phyloP scores from a whole-genome alignment of 2,797 vertebrate genomes.

The Rhynchonycteris naso region DNA sequence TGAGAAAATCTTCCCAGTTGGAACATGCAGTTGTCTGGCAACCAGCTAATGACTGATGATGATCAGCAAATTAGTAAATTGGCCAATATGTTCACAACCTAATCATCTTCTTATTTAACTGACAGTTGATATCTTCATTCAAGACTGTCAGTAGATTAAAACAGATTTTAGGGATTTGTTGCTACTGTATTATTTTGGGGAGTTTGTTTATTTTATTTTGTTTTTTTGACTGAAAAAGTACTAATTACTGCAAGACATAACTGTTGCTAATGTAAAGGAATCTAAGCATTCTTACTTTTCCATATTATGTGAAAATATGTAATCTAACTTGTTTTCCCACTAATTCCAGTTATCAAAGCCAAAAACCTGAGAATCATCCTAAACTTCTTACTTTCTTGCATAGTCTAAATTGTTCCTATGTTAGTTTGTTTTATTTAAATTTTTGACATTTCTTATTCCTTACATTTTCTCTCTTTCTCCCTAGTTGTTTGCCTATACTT shows the following conservation, averaged over 20 bases:
- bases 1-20: neutral
- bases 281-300: neutral
- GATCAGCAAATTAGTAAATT: slow-evolving; percentile 38
- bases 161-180: neutral
- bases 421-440: neutral
- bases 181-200: neutral
- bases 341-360: neutral
- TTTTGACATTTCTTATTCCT: neutral
- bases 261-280: neutral
- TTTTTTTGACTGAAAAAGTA: neutral
- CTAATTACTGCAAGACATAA: neutral
- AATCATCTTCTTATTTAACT: slow-evolving; percentile 36
- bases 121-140: slow-evolving; percentile 42
- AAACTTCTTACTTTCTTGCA: neutral
- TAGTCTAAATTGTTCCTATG: neutral
- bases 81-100: slow-evolving; percentile 30
- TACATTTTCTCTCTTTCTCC: neutral
- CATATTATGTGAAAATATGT: neutral
- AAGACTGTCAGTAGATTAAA: neutral
- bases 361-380: neutral
- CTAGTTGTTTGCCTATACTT: neutral
- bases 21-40: slow-evolving; percentile 15
- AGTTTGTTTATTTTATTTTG: neutral
- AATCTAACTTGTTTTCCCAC: neutral
- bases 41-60: slow-evolving; percentile 31